Evolutionary conservation across 2,113 vertebrate species (phyloP).

Genomic region (Calyptommatus sinebrachiatus): DNA sequence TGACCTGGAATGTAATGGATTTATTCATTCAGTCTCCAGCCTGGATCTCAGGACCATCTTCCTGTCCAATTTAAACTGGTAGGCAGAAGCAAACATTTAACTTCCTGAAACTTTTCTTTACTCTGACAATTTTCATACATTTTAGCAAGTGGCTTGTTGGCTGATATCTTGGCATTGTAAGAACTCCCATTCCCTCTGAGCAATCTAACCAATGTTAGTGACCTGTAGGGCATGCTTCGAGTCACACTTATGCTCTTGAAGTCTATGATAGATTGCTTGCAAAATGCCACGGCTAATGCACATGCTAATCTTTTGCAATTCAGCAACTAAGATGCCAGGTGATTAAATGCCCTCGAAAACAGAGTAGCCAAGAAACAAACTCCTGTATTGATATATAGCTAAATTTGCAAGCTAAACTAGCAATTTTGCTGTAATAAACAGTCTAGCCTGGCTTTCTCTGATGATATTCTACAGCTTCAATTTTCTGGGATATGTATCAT

Average conservation of each 20-base stretch:
- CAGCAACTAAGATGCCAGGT: conserved; percentile 20
- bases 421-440: conserved; percentile 6
- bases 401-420: conserved; percentile 5
- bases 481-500: not conserved
- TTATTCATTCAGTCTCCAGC: no score
- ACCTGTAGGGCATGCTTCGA: conserved; percentile 6
- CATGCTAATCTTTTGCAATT: conserved; percentile 31
- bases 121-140: conserved; percentile 1
- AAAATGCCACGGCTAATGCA: conserved; percentile 28
- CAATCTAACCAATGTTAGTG: conserved; percentile 25
- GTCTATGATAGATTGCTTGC: conserved; percentile 25
- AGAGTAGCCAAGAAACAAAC: conserved; percentile 10
- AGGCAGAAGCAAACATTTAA: not conserved
- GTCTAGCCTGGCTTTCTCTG: not conserved
- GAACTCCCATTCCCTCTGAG: not conserved
- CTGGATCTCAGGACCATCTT: not conserved
- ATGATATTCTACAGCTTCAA: not conserved
- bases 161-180: not conserved
- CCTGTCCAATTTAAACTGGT: not conserved
- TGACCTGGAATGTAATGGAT: no score
- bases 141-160: conserved; percentile 3
- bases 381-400: not conserved
- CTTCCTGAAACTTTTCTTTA: not conserved
- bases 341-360: conserved; percentile 28
- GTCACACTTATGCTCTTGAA: conserved; percentile 14